Percentiles rank a stretch among this genome's conserved stretches.
These are phyloP conservation scores for Prenolepis imparis DNA, from an alignment of 2,888 invertebrate genomes.

Conservation along the genomic window DNA sequence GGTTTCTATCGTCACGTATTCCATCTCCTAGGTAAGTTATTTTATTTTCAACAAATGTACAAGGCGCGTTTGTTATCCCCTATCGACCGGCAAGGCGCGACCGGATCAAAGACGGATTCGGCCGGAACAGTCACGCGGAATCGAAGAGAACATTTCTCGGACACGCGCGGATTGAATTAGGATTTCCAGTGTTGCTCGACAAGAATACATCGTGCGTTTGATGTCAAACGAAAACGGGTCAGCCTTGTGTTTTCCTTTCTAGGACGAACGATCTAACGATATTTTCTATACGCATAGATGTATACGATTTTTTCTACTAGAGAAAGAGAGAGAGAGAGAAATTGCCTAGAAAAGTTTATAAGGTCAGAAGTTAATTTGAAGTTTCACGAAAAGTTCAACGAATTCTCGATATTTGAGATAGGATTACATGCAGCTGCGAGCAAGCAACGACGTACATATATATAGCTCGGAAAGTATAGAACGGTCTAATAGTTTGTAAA, in stretches of 20 bases:
- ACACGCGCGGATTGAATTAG: conserved; percentile 47
- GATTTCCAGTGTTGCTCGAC: conserved; percentile 1
- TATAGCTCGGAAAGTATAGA: conserved; percentile 1
- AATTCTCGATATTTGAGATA: neutral
- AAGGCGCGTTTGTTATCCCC: conserved; percentile 42
- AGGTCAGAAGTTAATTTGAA: conserved; percentile 26
- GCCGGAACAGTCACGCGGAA: conserved; percentile 8
- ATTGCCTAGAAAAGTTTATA: neutral
- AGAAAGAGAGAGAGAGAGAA: neutral
- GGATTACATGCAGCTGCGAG: conserved; percentile 4
- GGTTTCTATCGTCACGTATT: conserved; percentile 57
- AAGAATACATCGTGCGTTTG: conserved; percentile 25
- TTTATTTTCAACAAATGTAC: conserved; percentile 64
- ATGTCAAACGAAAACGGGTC: conserved; percentile 16
- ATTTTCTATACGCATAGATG: too few relatives aligned
- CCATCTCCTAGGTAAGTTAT: conserved; percentile 57
- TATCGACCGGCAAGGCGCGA: conserved; percentile 35
- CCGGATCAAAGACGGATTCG: conserved; percentile 61
- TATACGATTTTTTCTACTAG: too few relatives aligned
- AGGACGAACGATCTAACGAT: too few relatives aligned
- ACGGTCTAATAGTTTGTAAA: conserved; percentile 45
- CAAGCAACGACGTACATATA: conserved; percentile 4
- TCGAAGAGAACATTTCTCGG: conserved; percentile 49
- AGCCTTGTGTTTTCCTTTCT: neutral
- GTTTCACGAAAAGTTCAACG: neutral